phyloP scores from a whole-genome alignment of 2,888 invertebrate genomes.

The Lasioglossum marginatum region DNA sequence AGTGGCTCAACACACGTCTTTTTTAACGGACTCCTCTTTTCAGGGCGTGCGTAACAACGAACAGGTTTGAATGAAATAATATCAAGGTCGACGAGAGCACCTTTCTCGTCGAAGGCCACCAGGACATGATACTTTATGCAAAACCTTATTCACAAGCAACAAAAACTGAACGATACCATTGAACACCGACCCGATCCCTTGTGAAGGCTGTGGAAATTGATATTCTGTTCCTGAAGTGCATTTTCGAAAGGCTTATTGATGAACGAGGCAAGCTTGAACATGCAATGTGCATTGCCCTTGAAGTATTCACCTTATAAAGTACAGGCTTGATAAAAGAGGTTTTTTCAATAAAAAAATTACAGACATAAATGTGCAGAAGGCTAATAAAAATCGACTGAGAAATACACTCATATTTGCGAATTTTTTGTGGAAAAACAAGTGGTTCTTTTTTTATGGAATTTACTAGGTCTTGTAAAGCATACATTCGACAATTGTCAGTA shows the following conservation, averaged over 20 bases:
- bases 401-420: background rate
- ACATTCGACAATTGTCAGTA: background rate
- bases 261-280: background rate
- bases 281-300: background rate
- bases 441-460: background rate
- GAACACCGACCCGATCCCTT: constrained; percentile 21
- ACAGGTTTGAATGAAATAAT: constrained; percentile 68
- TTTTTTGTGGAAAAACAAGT: background rate
- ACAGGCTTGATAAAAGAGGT: background rate
- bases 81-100: constrained; percentile 67
- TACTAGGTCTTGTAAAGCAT: background rate
- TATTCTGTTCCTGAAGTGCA: constrained; percentile 27
- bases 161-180: constrained; percentile 35
- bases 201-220: background rate
- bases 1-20: background rate
- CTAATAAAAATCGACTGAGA: background rate
- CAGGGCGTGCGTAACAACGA: constrained; percentile 24
- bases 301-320: background rate
- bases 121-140: constrained; percentile 67
- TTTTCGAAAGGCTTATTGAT: constrained; percentile 35
- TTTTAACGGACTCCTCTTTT: constrained; percentile 36
- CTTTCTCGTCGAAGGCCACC: constrained; percentile 70
- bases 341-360: background rate
- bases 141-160: constrained; percentile 37
- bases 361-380: background rate